A percentile compares a stretch with the other conserved stretches of the same genome.
These are phyloP conservation scores for Oxytorus armatus DNA, from an alignment of 2,888 invertebrate species.

Conservation along the genomic window DNA sequence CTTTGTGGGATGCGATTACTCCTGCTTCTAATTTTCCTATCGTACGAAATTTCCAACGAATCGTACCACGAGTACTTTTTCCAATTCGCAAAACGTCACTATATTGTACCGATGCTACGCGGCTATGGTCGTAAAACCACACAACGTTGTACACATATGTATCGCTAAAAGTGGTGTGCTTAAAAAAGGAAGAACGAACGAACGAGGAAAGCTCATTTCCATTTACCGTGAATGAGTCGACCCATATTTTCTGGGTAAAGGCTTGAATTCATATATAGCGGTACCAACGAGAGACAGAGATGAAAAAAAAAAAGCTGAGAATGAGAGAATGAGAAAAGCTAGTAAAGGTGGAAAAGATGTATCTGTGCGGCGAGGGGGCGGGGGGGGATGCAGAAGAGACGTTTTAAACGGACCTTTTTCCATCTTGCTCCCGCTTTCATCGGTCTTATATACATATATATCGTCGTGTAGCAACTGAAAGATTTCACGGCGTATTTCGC, in stretches of 20 bases:
- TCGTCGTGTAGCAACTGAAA: conserved; percentile 47
- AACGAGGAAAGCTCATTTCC: conserved; percentile 49
- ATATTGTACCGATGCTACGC: too few relatives aligned
- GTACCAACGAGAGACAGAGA: conserved; percentile 31
- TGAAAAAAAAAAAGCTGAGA: conserved; percentile 45
- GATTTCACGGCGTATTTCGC: conserved; percentile 48
- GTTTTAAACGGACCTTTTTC: conserved; percentile 59
- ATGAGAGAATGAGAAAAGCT: conserved; percentile 55
- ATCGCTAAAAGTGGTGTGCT: conserved; percentile 35
- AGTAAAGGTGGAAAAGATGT: conserved; percentile 59
- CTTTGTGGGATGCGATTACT: too few relatives aligned
- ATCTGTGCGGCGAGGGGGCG: conserved; percentile 37
- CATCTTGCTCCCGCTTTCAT: conserved; percentile 50
- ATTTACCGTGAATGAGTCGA: conserved; percentile 71
- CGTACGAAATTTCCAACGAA: too few relatives aligned
- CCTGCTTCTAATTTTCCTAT: too few relatives aligned
- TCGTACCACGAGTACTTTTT: too few relatives aligned
- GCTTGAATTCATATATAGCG: conserved; percentile 70
- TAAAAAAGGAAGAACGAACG: conserved; percentile 47
- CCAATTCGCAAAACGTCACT: too few relatives aligned
- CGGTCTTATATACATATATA: conserved; percentile 7
- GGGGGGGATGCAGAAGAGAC: conserved; percentile 51
- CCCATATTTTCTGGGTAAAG: conserved; percentile 78
- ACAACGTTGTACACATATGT: background rate
- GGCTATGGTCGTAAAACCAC: too few relatives aligned